A percentile compares a stretch with the other conserved stretches of the same genome.
These are phyloP conservation scores for Shargacucullia verbasci DNA, from an alignment of 2,888 invertebrate genomes.

Conservation along the genomic window DNA sequence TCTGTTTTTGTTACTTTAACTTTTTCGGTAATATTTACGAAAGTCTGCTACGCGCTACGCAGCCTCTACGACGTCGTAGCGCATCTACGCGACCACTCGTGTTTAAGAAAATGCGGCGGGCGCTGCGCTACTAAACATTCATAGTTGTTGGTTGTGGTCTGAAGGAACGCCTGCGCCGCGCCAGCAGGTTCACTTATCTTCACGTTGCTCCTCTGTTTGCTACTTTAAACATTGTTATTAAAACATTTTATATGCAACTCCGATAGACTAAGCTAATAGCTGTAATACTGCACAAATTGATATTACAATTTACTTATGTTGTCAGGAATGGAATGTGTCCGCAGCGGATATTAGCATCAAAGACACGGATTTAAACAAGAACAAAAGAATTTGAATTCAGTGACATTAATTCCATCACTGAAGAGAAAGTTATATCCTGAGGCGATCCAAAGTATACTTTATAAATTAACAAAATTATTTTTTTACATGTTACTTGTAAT, in stretches of 20 bases:
- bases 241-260: neutral
- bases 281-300: neutral
- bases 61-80: neutral
- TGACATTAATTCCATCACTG: neutral
- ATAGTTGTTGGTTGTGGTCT: neutral
- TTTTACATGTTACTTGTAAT: too few species aligned
- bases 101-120: too few species aligned
- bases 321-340: neutral
- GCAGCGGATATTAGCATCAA: neutral
- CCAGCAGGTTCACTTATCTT: neutral
- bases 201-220: neutral
- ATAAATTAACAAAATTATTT: too few species aligned
- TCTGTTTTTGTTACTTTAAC: too few species aligned
- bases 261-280: neutral
- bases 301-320: neutral
- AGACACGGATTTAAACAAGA: neutral
- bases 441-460: too few species aligned
- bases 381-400: constrained; percentile 1
- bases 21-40: too few species aligned
- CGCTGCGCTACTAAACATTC: neutral
- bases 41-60: neutral
- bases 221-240: constrained; percentile 1
- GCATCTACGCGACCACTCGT: neutral
- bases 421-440: too few species aligned
- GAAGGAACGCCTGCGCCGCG: too few species aligned